Evolutionary conservation across 2,888 invertebrate genomes (phyloP).

Genomic region (Pycnomerus fuliginosus): DNA sequence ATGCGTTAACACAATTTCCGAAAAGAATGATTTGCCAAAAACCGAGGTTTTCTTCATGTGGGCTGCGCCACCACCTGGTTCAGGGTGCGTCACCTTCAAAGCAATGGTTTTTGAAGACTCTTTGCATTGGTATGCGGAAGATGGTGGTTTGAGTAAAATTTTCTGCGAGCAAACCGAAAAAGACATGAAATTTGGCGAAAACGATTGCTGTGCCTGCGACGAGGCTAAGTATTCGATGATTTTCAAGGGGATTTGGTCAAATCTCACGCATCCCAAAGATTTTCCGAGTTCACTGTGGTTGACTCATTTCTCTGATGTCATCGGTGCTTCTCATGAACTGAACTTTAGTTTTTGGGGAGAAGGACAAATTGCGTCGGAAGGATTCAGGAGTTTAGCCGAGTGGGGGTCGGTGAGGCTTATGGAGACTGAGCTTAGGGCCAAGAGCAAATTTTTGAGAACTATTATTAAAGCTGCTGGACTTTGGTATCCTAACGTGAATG

Average conservation of each 20-base stretch:
- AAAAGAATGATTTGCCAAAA: constrained; percentile 76
- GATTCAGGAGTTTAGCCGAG: constrained; percentile 81
- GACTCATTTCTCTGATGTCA: constrained; percentile 95
- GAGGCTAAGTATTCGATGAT: constrained; percentile 90
- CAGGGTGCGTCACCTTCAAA: constrained; percentile 85
- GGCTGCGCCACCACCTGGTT: constrained; percentile 82
- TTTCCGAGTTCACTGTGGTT: constrained; percentile 89
- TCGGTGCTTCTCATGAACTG: constrained; percentile 89
- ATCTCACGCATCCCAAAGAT: constrained; percentile 93
- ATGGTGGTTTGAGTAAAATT: constrained; percentile 75
- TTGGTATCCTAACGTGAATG: constrained; percentile 86
- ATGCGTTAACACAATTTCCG: constrained; percentile 82
- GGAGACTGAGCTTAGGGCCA: constrained; percentile 85
- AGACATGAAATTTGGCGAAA: constrained; percentile 57
- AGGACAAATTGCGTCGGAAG: constrained; percentile 82
- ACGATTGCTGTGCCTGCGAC: constrained; percentile 90
- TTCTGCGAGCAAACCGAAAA: constrained; percentile 77
- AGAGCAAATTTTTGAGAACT: constrained; percentile 74
- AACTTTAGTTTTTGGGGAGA: constrained; percentile 92
- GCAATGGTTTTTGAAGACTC: constrained; percentile 83
- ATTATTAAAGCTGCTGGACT: constrained; percentile 87
- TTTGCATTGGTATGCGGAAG: constrained; percentile 86
- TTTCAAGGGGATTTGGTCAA: constrained; percentile 95
- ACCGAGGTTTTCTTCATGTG: constrained; percentile 85
- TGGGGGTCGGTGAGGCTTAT: constrained; percentile 86